These are phyloP conservation scores for Cygnus atratus DNA, from an alignment of 2,113 vertebrate species.

Conservation along the genomic window DNA sequence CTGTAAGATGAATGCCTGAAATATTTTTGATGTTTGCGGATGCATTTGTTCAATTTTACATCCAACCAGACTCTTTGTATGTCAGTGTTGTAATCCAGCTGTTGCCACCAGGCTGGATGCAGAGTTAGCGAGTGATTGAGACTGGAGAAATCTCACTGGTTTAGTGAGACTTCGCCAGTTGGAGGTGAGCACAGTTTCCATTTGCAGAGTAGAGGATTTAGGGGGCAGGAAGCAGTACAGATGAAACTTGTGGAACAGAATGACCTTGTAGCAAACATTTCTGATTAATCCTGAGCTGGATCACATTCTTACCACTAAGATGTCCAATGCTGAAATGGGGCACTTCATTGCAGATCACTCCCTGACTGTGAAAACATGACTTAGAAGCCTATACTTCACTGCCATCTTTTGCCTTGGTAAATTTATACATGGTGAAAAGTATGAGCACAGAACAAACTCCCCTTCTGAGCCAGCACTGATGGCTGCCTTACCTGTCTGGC, in stretches of 20 bases:
- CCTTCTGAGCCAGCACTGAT: not conserved
- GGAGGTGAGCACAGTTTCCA: not conserved
- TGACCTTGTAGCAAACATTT: not conserved
- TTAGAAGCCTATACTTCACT: not conserved
- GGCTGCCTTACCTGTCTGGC: not conserved
- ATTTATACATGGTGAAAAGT: not conserved
- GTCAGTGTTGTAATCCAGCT: not conserved
- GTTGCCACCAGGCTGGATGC: not conserved
- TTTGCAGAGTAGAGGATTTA: not conserved
- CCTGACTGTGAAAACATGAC: not conserved
- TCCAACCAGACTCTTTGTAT: not conserved
- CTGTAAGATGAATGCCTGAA: accelerated
- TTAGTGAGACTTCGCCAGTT: not conserved
- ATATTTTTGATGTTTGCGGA: not conserved
- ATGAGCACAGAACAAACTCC: not conserved
- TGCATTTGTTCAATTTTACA: not conserved
- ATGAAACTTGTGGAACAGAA: not conserved
- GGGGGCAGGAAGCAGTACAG: not conserved
- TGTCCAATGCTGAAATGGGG: not conserved
- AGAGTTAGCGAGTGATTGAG: not conserved
- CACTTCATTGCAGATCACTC: accelerated
- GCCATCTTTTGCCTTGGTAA: not conserved
- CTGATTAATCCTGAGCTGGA: not conserved
- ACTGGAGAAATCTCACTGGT: not conserved
- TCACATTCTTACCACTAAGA: not conserved